phyloP scores from a whole-genome alignment of 2,888 invertebrate species.

The Tipula confusa region DNA sequence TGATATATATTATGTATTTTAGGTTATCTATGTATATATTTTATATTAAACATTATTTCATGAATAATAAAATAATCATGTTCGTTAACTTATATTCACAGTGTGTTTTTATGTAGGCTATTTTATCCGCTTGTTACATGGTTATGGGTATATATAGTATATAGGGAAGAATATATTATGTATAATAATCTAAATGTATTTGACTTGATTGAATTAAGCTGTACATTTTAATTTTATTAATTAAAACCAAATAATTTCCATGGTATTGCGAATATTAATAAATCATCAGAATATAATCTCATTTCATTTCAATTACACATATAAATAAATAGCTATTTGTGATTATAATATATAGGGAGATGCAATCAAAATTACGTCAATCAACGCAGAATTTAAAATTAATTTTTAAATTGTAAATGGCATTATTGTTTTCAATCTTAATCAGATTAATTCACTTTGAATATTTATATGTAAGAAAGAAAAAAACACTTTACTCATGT shows the following conservation, averaged over 20 bases:
- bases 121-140: not conserved
- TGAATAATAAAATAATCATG: slow-evolving; percentile 25
- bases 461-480: not conserved
- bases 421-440: not conserved
- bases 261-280: not conserved
- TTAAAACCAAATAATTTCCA: not conserved
- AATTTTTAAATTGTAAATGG: not conserved
- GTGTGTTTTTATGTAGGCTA: not conserved
- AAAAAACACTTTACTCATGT: not conserved
- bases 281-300: not conserved
- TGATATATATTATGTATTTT: not conserved
- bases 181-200: not conserved
- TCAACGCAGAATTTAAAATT: not conserved
- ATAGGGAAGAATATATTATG: not conserved
- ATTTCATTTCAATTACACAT: not conserved
- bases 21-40: not conserved
- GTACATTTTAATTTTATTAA: not conserved
- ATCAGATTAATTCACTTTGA: not conserved
- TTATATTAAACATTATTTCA: not conserved
- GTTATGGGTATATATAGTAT: too few species aligned
- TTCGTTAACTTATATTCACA: slow-evolving; percentile 25
- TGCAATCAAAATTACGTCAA: not conserved
- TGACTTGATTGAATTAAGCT: slow-evolving; percentile 3
- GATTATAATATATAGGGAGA: too few species aligned
- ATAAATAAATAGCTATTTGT: too few species aligned